Percentiles rank a stretch among this genome's conserved stretches.
Conservation (phyloP, 37 sponge, comb jelly and placozoan genomes). For the Haliclona indistincta region DNA sequence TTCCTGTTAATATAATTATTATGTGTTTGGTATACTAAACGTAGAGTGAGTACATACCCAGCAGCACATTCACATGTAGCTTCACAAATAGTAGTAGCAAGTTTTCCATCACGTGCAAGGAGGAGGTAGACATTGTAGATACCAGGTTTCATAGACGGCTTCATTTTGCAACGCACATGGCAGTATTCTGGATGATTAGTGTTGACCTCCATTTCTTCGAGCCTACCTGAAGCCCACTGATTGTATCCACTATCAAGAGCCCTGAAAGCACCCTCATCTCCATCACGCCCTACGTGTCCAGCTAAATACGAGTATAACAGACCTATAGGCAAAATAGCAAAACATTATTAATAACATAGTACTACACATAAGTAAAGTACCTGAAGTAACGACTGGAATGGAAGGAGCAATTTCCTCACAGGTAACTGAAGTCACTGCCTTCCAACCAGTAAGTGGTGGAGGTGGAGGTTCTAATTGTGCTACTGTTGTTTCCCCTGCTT, state of each 20-base stretch:
- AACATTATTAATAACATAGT: not conserved
- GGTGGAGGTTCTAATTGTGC: not conserved
- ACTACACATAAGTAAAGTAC: constrained; percentile 11
- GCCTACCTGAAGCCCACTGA: constrained; percentile 43
- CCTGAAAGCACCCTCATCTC: constrained; percentile 51
- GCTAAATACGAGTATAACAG: constrained; percentile 50
- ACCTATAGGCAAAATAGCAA: constrained; percentile 9
- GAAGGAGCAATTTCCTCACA: constrained; percentile 4
- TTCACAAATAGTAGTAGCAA: constrained; percentile 28
- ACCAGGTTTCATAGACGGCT: constrained; percentile 48
- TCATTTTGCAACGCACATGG: constrained; percentile 42
- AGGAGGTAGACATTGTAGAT: constrained; percentile 31
- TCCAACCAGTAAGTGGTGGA: constrained; percentile 49
- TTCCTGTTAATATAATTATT: no score
- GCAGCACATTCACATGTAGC: constrained; percentile 74
- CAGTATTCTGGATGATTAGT: constrained; percentile 42
- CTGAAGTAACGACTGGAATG: constrained; percentile 51
- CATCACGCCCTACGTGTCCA: constrained; percentile 23
- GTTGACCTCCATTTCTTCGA: constrained; percentile 21
- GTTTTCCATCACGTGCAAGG: constrained; percentile 34
- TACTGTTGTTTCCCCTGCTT: no score
- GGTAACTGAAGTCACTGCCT: constrained; percentile 23
- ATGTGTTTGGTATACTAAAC: not conserved
- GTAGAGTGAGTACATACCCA: constrained; percentile 37
- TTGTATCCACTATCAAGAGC: constrained; percentile 52